These are phyloP conservation scores for Scaptomyza reducta DNA, from an alignment of 2,888 invertebrate species.

Conservation along the genomic window DNA sequence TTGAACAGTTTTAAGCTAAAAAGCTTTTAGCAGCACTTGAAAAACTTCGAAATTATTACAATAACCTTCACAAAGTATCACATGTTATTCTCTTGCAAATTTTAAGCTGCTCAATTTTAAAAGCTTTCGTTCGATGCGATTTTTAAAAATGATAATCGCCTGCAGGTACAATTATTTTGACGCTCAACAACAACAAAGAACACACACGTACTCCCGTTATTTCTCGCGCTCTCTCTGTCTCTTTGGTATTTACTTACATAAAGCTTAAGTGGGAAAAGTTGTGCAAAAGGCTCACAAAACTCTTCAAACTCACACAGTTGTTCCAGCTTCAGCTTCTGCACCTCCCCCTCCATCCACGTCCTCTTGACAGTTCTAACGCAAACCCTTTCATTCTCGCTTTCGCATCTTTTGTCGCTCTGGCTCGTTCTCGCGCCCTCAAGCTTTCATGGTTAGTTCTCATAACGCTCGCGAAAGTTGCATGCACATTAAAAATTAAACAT, in stretches of 20 bases:
- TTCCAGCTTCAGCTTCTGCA: not conserved
- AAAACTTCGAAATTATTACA: not conserved
- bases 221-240: slow-evolving; percentile 1
- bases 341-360: not conserved
- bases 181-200: slow-evolving; percentile 25
- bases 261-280: slow-evolving; percentile 78
- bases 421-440: slow-evolving; percentile 2
- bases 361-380: slow-evolving; percentile 19
- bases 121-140: slow-evolving; percentile 29
- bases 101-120: slow-evolving; percentile 18
- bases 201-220: slow-evolving; percentile 16
- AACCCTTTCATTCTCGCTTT: slow-evolving; percentile 42
- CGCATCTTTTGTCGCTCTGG: not conserved
- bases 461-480: slow-evolving; percentile 63
- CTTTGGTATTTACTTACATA: slow-evolving; percentile 56
- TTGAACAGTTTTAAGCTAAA: too few species aligned
- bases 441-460: slow-evolving; percentile 32
- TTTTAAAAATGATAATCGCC: slow-evolving; percentile 43
- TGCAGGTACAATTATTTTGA: slow-evolving; percentile 42
- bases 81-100: too few species aligned
- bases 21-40: not conserved
- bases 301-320: slow-evolving; percentile 43
- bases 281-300: slow-evolving; percentile 74
- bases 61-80: not conserved
- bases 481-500: slow-evolving; percentile 74